Percentiles rank a stretch among this genome's conserved stretches.
These are phyloP conservation scores for Chlamydotis undulata DNA, from an alignment of 2,113 vertebrate species.

Conservation along the genomic window DNA sequence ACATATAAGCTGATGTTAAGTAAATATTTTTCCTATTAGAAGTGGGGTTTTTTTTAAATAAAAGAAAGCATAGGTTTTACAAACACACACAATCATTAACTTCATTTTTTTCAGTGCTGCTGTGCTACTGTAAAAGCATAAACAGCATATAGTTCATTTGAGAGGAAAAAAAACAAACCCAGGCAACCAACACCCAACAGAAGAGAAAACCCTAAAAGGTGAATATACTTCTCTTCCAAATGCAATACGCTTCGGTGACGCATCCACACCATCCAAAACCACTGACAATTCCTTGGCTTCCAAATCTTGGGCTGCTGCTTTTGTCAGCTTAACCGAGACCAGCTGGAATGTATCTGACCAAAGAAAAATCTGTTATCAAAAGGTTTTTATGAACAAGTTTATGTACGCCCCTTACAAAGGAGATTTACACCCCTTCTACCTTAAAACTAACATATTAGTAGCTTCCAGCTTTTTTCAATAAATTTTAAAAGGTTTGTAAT, in stretches of 20 bases:
- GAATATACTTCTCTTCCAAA: slow-evolving; percentile 86
- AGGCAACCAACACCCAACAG: not conserved
- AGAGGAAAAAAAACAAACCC: not conserved
- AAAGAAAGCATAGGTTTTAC: not conserved
- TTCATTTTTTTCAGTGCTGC: not conserved
- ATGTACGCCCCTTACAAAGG: accelerated
- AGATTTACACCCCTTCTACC: not conserved
- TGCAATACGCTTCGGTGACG: slow-evolving; percentile 73
- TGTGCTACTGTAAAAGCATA: not conserved
- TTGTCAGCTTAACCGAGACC: slow-evolving; percentile 83
- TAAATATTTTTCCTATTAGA: not conserved
- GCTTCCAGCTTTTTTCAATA: not conserved
- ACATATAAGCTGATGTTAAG: not conserved
- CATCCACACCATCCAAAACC: slow-evolving; percentile 78
- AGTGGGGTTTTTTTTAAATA: not conserved
- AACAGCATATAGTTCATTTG: accelerated
- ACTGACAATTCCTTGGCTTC: slow-evolving; percentile 77
- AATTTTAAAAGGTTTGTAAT: not conserved
- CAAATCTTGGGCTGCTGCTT: slow-evolving; percentile 79
- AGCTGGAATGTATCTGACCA: slow-evolving; percentile 85
- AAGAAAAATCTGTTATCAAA: not conserved
- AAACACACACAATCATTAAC: not conserved
- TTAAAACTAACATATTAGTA: not conserved
- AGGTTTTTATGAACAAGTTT: not conserved
- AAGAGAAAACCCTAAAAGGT: not conserved